Evolutionary conservation across 2,797 vertebrate species (phyloP).

Genomic region (Nannoperca australis): DNA sequence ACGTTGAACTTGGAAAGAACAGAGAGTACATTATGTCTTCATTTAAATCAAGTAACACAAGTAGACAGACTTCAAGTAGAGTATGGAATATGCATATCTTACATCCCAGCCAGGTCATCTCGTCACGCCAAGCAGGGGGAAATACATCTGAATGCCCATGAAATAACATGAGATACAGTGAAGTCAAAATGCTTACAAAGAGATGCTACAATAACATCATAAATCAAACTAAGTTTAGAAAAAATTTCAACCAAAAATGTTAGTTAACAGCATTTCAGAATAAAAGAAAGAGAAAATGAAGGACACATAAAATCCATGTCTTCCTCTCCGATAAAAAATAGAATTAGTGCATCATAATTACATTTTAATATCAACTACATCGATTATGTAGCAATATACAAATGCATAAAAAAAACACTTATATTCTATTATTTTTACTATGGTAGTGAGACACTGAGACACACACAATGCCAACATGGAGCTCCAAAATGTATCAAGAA

Average conservation of each 20-base stretch:
- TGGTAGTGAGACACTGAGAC: slow-evolving; percentile 44
- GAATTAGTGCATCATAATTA: slow-evolving; percentile 73
- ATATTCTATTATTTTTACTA: slow-evolving; percentile 17
- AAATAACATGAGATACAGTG: slow-evolving; percentile 53
- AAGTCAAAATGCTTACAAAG: slow-evolving; percentile 37
- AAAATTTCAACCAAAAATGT: slow-evolving; percentile 54
- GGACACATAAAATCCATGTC: slow-evolving; percentile 36
- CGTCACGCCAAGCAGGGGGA: slow-evolving; percentile 46
- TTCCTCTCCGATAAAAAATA: slow-evolving; percentile 54
- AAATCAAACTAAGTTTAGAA: slow-evolving; percentile 56
- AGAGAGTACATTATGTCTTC: slow-evolving; percentile 53
- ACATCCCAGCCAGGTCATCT: slow-evolving; percentile 49
- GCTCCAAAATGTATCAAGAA: slow-evolving; percentile 65
- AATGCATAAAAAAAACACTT: slow-evolving; percentile 44
- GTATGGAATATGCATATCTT: slow-evolving; percentile 74
- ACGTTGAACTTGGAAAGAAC: slow-evolving; percentile 40
- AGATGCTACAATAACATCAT: slow-evolving; percentile 49
- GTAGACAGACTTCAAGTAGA: slow-evolving; percentile 79
- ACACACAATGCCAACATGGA: slow-evolving; percentile 47
- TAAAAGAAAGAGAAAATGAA: slow-evolving; percentile 49
- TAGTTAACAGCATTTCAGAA: slow-evolving; percentile 56
- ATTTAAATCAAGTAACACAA: slow-evolving; percentile 64
- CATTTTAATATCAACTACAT: slow-evolving; percentile 53
- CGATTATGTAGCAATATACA: slow-evolving; percentile 45
- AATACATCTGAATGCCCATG: slow-evolving; percentile 72